phyloP scores from a whole-genome alignment of 2,113 vertebrate genomes.

The Peromyscus polionotus region DNA sequence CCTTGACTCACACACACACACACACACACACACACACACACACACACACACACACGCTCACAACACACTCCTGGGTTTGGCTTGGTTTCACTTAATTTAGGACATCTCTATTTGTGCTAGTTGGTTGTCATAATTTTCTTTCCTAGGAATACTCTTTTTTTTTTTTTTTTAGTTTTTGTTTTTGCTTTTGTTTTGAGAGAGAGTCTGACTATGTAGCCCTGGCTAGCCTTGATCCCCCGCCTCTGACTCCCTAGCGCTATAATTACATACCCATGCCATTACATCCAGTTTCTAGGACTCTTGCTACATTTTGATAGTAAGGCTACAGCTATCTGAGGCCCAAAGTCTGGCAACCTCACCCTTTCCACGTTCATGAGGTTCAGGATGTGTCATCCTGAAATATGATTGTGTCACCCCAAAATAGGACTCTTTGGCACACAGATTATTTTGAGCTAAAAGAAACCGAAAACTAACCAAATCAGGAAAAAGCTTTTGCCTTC shows the following conservation, averaged over 20 bases:
- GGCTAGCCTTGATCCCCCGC: not conserved
- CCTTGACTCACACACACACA: not conserved
- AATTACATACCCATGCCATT: not conserved
- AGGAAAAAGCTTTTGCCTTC: not conserved
- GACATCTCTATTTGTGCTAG: not conserved
- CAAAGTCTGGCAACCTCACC: not conserved
- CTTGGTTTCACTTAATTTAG: not conserved
- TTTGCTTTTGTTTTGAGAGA: not conserved
- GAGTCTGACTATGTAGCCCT: not conserved
- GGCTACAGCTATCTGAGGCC: not conserved
- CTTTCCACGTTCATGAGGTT: not conserved
- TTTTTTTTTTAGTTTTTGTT: not conserved
- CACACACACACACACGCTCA: too few relatives aligned
- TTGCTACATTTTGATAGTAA: not conserved
- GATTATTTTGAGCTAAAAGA: not conserved
- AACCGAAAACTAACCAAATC: not conserved
- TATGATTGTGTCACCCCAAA: not conserved
- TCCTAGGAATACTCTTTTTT: not conserved
- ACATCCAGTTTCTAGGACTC: not conserved
- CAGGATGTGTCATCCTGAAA: not conserved
- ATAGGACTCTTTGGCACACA: not conserved
- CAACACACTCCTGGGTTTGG: not conserved
- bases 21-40: not conserved
- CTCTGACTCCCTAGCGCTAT: not conserved
- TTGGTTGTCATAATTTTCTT: not conserved